Evolutionary conservation across 2,888 invertebrate genomes (phyloP).

Genomic region (Agrochola circellaris): DNA sequence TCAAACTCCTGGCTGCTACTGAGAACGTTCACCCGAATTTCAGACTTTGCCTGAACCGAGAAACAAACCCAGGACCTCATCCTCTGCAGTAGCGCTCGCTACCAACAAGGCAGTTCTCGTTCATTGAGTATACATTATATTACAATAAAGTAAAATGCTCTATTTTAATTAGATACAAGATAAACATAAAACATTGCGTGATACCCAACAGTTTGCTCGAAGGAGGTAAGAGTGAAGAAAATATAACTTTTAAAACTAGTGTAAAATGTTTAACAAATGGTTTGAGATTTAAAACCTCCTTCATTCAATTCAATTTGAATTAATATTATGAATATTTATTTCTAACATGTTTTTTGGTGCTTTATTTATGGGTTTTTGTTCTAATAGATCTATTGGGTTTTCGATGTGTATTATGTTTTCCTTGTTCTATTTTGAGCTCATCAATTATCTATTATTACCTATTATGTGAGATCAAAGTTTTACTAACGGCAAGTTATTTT

Average conservation of each 20-base stretch:
- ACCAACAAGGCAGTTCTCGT: neutral
- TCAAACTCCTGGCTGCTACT: neutral
- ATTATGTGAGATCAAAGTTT: neutral
- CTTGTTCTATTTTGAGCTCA: conserved; percentile 31
- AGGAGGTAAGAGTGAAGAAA: conserved; percentile 6
- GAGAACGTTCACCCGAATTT: neutral
- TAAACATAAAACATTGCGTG: conserved; percentile 38
- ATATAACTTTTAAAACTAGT: neutral
- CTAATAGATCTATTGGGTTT: conserved; percentile 7
- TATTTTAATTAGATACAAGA: conserved; percentile 14
- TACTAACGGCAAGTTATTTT: neutral
- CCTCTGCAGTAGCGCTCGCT: neutral
- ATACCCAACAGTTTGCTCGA: neutral
- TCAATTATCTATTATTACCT: neutral
- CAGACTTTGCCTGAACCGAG: neutral
- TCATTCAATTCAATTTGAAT: conserved; percentile 22
- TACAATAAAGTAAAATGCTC: neutral
- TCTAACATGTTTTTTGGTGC: neutral
- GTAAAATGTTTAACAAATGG: neutral
- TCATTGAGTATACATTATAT: neutral
- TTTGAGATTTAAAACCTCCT: neutral
- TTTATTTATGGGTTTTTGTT: conserved; percentile 9
- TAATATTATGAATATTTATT: conserved; percentile 7
- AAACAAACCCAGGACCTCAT: neutral
- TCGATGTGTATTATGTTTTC: conserved; percentile 24